These are phyloP conservation scores for Tapirus terrestris DNA, from an alignment of 2,113 vertebrate species.

Conservation along the genomic window DNA sequence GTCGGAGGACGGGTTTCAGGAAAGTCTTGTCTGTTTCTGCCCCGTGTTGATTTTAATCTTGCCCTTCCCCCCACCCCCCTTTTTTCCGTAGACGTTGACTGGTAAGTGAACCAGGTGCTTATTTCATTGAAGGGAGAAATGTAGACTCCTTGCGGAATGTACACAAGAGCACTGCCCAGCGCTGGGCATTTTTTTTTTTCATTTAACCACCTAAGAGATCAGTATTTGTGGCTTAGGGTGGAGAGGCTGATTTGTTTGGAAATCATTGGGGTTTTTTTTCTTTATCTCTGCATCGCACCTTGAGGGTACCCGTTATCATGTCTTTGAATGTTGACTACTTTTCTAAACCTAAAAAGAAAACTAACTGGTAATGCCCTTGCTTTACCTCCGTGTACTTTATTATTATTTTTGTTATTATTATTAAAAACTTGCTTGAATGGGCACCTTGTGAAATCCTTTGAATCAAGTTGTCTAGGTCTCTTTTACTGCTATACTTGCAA, in stretches of 20 bases:
- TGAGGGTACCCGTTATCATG: not conserved
- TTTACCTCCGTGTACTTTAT: not conserved
- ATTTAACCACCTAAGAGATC: not conserved
- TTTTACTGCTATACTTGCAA: conserved; percentile 67
- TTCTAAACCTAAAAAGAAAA: conserved; percentile 23
- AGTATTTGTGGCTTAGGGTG: not conserved
- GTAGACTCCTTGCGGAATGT: not conserved
- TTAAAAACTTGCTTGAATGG: conserved; percentile 35
- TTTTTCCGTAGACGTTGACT: not conserved
- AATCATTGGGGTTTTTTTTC: not conserved
- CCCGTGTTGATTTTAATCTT: not conserved
- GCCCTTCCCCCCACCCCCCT: fast-evolving
- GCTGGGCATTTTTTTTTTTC: not conserved
- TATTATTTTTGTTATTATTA: conserved; percentile 35
- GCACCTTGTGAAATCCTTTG: conserved; percentile 28
- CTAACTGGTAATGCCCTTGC: not conserved
- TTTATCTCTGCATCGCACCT: not conserved
- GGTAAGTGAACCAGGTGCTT: conserved; percentile 44
- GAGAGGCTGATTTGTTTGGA: not conserved
- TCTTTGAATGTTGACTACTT: not conserved
- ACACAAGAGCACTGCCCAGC: not conserved
- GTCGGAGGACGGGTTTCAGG: not conserved
- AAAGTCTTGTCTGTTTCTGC: conserved; percentile 6
- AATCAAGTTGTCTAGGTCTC: conserved; percentile 68
- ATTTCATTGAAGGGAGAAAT: conserved; percentile 1